Percentiles rank a stretch among this genome's conserved stretches.
phyloP scores from a whole-genome alignment of 2,888 invertebrate species.

The Phragmatobia fuliginosa region DNA sequence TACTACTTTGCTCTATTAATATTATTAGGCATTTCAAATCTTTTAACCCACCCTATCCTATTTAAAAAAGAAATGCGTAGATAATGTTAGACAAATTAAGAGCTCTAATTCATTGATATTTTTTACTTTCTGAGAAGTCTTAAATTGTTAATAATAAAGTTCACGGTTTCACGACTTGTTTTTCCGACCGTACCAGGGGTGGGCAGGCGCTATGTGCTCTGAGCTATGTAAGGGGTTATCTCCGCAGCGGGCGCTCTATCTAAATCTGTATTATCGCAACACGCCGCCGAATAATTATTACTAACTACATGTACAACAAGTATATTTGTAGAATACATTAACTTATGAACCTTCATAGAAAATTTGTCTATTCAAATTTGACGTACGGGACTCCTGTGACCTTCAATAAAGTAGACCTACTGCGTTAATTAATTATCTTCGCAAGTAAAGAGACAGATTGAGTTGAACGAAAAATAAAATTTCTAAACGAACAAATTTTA shows the following conservation, averaged over 20 bases:
- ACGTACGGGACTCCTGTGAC: slow-evolving; percentile 19
- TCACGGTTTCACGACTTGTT: slow-evolving; percentile 6
- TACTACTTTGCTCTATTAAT: neutral
- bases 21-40: neutral
- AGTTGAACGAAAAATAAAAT: neutral
- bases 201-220: slow-evolving; percentile 81
- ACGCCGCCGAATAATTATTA: slow-evolving; percentile 84
- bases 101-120: neutral
- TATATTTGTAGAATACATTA: slow-evolving; percentile 33
- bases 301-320: slow-evolving; percentile 72
- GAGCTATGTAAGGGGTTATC: slow-evolving; percentile 86
- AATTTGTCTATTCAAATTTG: slow-evolving; percentile 29
- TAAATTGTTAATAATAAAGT: neutral
- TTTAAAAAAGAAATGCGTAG: too few species aligned
- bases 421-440: neutral
- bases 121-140: neutral
- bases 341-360: slow-evolving; percentile 26
- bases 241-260: slow-evolving; percentile 79
- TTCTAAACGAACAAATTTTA: too few species aligned
- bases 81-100: neutral
- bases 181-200: slow-evolving; percentile 68
- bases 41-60: too few species aligned
- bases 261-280: slow-evolving; percentile 85
- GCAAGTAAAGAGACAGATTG: neutral
- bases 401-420: neutral